phyloP scores from a whole-genome alignment of 2,797 vertebrate genomes.

The Sebastes itinus region DNA sequence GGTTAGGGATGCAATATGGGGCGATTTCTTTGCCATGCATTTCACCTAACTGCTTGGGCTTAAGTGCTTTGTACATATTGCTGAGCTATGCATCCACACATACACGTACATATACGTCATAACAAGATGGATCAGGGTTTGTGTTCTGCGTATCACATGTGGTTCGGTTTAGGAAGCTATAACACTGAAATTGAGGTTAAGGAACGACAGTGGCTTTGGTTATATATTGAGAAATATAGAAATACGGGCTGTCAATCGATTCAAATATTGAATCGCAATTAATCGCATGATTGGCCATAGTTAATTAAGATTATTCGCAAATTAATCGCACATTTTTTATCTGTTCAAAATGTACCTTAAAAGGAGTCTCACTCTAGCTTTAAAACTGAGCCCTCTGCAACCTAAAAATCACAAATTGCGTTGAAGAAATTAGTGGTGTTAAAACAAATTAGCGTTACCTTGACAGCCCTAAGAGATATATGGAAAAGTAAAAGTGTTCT shows the following conservation, averaged over 20 bases:
- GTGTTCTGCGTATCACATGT: background rate
- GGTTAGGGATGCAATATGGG: conserved; percentile 44
- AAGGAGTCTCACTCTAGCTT: too few species aligned
- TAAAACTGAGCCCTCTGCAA: too few species aligned
- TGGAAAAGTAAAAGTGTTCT: background rate
- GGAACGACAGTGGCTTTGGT: background rate
- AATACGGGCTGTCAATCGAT: too few species aligned
- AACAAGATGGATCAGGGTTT: background rate
- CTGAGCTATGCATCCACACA: conserved; percentile 2
- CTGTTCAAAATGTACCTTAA: too few species aligned
- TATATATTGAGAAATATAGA: background rate
- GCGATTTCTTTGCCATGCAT: conserved; percentile 43
- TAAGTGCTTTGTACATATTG: conserved; percentile 39
- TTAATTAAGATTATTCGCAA: too few species aligned
- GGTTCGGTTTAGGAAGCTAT: background rate
- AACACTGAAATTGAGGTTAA: background rate
- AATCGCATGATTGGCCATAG: too few species aligned
- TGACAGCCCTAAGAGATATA: too few species aligned
- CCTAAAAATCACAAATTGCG: too few species aligned
- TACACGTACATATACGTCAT: conserved; percentile 1
- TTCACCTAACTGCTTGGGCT: conserved; percentile 41
- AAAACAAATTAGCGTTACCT: too few species aligned
- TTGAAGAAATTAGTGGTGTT: too few species aligned
- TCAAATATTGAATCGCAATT: too few species aligned
- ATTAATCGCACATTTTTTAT: too few species aligned